Conservation (phyloP, 2,797 vertebrate genomes). For the Pteronotus mesoamericanus region DNA sequence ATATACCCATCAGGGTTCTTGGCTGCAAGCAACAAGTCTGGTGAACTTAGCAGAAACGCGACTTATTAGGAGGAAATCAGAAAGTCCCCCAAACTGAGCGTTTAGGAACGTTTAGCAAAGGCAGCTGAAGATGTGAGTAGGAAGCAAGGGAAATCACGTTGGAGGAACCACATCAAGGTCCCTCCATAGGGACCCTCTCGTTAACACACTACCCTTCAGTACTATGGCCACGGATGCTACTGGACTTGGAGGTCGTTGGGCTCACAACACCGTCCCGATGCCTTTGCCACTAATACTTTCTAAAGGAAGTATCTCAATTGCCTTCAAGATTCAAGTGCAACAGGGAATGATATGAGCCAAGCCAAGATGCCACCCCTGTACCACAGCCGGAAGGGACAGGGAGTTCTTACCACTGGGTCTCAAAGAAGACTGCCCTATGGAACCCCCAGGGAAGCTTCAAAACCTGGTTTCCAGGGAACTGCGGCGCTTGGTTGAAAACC, state of each 20-base stretch:
- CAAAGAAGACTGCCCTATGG: background rate
- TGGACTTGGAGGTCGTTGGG: no score
- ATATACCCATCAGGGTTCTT: background rate
- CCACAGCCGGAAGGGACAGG: background rate
- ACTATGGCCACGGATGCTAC: background rate
- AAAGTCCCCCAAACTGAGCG: background rate
- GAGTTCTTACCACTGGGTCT: background rate
- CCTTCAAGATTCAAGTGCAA: background rate
- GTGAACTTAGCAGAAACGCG: background rate
- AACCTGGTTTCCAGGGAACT: no score
- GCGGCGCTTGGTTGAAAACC: background rate
- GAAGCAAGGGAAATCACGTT: background rate
- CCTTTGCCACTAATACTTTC: background rate
- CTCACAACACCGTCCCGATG: background rate
- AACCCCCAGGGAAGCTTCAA: background rate
- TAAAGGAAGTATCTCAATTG: background rate
- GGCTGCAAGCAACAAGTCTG: background rate
- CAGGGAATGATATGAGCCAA: background rate
- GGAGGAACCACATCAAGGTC: background rate
- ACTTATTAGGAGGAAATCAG: background rate
- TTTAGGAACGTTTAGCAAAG: background rate
- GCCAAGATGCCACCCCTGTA: no score
- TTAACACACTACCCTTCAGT: background rate
- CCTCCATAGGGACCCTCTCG: background rate
- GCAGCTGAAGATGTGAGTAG: background rate